phyloP scores from a whole-genome alignment of 2,888 invertebrate species.

The Phoenoteleia sp. region DNA sequence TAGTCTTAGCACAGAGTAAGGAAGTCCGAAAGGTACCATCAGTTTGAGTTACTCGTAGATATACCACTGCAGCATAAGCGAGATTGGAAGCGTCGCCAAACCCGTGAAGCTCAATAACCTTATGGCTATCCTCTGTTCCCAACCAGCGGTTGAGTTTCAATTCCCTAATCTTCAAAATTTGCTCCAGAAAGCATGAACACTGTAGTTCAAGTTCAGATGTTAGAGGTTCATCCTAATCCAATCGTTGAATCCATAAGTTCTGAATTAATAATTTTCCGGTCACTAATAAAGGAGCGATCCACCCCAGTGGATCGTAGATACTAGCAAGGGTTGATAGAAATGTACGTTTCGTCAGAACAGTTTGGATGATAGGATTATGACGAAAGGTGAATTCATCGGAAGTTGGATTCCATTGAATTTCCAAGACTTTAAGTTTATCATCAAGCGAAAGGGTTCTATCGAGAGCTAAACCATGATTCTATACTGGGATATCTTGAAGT shows the following conservation, averaged over 20 bases:
- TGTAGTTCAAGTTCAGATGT: neutral
- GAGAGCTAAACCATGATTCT: constrained; percentile 3
- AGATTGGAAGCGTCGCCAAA: too few species aligned
- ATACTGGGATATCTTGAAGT: neutral
- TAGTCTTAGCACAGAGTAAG: neutral
- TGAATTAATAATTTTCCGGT: neutral
- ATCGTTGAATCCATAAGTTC: neutral
- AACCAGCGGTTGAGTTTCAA: neutral
- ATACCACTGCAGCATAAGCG: neutral
- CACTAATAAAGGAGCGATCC: neutral
- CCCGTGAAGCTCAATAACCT: neutral
- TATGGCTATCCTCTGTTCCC: neutral
- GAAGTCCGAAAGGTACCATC: neutral
- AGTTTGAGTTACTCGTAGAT: neutral
- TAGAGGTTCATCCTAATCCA: neutral
- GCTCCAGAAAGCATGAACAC: neutral
- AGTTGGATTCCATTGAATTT: neutral
- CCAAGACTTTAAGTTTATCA: neutral
- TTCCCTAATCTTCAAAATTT: neutral
- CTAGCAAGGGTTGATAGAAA: neutral
- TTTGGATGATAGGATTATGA: neutral
- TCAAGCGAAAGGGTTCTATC: neutral
- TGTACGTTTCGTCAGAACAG: neutral
- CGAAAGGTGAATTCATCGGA: neutral
- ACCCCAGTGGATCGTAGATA: neutral